Conservation (phyloP, 35 echinoderm and acorn worm genomes). For the Diadema setosum region DNA sequence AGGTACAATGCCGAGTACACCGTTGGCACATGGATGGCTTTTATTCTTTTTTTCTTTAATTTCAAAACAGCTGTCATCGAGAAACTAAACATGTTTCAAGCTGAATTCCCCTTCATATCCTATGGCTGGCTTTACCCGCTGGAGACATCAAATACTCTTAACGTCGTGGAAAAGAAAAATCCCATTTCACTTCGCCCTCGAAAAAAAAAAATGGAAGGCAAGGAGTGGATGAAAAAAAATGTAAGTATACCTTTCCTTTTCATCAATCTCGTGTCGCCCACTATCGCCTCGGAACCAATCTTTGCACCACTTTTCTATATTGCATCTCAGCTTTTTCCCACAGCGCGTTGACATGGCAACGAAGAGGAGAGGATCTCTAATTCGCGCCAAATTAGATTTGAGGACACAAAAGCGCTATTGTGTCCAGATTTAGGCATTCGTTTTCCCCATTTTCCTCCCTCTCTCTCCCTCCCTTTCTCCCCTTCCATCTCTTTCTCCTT, state of each 20-base stretch:
- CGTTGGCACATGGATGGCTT: neutral
- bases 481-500: neutral
- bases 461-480: neutral
- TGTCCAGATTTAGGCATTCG: slow-evolving; percentile 16
- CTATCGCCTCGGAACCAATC: neutral
- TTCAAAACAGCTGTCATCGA: slow-evolving; percentile 23
- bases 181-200: too few relatives aligned
- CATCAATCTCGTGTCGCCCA: neutral
- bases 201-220: too few relatives aligned
- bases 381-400: slow-evolving; percentile 19
- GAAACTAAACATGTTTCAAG: slow-evolving; percentile 1
- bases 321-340: neutral
- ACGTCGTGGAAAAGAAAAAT: neutral
- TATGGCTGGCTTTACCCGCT: neutral
- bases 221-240: neutral
- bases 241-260: neutral
- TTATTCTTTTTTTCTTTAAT: neutral
- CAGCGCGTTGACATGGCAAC: slow-evolving; percentile 6
- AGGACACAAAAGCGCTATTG: slow-evolving; percentile 19
- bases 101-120: neutral
- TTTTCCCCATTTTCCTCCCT: neutral
- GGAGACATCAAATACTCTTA: slow-evolving; percentile 2
- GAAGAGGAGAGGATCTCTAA: slow-evolving; percentile 8
- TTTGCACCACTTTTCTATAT: slow-evolving; percentile 9
- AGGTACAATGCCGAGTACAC: neutral